Evolutionary conservation across 1,140 invertebrate species (phyloP).

Genomic region (Samia ricini): DNA sequence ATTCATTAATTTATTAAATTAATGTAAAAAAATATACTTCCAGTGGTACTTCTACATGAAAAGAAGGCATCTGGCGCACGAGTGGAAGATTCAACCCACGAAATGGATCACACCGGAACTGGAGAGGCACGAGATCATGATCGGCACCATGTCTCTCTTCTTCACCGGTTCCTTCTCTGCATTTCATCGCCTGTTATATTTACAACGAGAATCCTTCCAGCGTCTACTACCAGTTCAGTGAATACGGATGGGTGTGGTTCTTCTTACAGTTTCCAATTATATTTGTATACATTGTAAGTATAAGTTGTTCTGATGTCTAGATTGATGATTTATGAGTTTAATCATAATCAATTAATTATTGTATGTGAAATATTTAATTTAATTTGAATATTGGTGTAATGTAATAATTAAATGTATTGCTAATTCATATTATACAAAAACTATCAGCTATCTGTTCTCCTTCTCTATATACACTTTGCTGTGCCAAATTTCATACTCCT

Average conservation of each 20-base stretch:
- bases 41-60: conserved; percentile 85
- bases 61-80: conserved; percentile 77
- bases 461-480: no score
- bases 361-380: no score
- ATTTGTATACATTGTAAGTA: conserved; percentile 80
- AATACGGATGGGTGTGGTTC: conserved; percentile 83
- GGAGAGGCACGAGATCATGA: conserved; percentile 83
- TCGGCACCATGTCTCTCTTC: conserved; percentile 80
- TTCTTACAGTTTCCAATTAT: conserved; percentile 82
- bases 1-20: no score
- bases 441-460: no score
- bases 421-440: no score
- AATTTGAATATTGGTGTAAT: no score
- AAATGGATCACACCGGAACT: conserved; percentile 83
- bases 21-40: conserved; percentile 23
- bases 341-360: no score
- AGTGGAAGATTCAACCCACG: conserved; percentile 87
- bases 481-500: no score
- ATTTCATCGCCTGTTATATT: conserved; percentile 81
- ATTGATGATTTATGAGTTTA: no score
- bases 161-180: conserved; percentile 78
- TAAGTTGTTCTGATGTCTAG: neutral
- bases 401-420: no score
- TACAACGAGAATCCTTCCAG: conserved; percentile 81
- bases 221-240: conserved; percentile 81